These are phyloP conservation scores for Syngnathus floridae DNA, from an alignment of 2,113 vertebrate species.

Conservation along the genomic window DNA sequence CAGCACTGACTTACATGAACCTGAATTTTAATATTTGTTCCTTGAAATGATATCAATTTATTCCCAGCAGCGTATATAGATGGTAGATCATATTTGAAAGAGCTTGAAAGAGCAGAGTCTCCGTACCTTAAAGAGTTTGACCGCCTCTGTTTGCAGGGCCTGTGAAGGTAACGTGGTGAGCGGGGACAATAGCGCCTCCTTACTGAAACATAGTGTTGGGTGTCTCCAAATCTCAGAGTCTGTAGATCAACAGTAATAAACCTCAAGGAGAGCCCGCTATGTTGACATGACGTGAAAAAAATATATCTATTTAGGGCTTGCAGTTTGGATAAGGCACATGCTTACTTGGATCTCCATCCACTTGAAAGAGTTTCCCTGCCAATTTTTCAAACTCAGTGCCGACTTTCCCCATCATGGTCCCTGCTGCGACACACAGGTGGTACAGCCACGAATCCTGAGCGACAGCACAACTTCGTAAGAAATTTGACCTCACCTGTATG, in stretches of 20 bases:
- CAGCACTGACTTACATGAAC: no score
- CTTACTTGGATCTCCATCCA: constrained; percentile 86
- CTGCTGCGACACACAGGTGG: constrained; percentile 88
- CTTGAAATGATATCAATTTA: no score
- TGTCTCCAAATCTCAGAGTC: constrained; percentile 90
- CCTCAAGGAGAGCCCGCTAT: not conserved
- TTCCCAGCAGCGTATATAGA: no score
- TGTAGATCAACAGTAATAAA: constrained; percentile 40
- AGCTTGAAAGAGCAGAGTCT: not conserved
- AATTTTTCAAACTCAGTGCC: constrained; percentile 96
- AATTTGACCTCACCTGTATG: not conserved
- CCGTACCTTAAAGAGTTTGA: constrained; percentile 93
- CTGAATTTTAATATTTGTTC: no score
- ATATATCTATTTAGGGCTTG: not conserved
- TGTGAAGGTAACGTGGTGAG: constrained; percentile 93
- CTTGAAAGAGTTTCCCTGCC: constrained; percentile 82
- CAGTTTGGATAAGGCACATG: not conserved
- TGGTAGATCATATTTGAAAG: no score
- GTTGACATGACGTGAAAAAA: not conserved
- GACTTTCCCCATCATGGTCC: constrained; percentile 76
- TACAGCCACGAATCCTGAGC: constrained; percentile 89
- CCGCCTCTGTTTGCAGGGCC: constrained; percentile 93
- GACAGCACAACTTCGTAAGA: not conserved
- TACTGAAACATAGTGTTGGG: constrained; percentile 88
- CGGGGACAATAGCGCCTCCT: constrained; percentile 86